Base-by-base conservation (phyloP, 2,888 invertebrate genomes). In the Metacarcinus magister region DNA sequence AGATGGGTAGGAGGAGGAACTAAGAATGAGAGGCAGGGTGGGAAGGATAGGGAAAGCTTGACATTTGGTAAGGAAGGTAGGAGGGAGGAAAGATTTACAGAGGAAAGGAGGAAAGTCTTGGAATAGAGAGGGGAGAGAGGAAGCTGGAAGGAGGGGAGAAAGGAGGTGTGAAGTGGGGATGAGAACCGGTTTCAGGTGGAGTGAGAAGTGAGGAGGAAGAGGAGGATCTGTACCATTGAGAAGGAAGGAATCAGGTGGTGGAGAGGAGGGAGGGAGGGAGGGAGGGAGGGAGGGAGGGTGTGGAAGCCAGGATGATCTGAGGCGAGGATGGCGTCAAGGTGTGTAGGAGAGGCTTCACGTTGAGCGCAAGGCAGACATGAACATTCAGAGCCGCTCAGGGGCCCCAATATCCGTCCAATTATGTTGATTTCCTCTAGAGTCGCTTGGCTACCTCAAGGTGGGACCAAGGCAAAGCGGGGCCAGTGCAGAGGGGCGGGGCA, bases 371-470 rank as follows among this genome's bases (percentile, higher is more conserved):
- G 82, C 82, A 82, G 82, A 82, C 82, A 28, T 28, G 28, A 28
- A 82, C 32, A 23, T 82, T 82, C 82, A 82, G 32, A 28, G 32
- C 32, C 32, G 32, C 82, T 82, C 82, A 13, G 82, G 16, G 32
- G 82, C 32, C 82, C 82, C 82, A 82, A 82, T 82, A 82, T 82
- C 82, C 82, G 82, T 32, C 82, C 82, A 82, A 82, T 82, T 82
- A 82, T 82, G 82, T 32, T 32, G 82, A 82, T 82, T 82, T 82
- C 82, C 82, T 32, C 10, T 10, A 32, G 82, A 28, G 1, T 28
- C 82, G 82, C 82, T 82, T 32, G 32, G 13, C 32, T 32, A 82
- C 82, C 82, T 82, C 82, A 82, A 82, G 82, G 32, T 32, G 82
- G 82, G 28, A 10, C 32, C 28, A 32, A 32, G 32, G 82, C n/a